phyloP scores from a whole-genome alignment of 2,797 vertebrate genomes.

The Echeneis naucrates region DNA sequence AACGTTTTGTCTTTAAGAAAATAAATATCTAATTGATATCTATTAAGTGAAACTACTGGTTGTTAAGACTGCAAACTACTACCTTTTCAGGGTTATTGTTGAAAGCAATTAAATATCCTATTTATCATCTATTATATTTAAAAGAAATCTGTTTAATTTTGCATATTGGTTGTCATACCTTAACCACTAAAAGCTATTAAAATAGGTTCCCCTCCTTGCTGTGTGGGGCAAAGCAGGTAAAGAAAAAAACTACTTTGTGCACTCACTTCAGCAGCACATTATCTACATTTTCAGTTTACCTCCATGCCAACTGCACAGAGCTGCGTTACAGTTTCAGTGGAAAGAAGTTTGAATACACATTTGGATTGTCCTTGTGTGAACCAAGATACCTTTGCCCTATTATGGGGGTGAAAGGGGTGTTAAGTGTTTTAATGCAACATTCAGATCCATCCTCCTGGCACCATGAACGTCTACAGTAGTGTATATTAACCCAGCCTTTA shows the following conservation, averaged over 20 bases:
- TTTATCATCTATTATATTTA: no score
- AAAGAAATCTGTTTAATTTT: no score
- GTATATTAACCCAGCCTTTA: slow-evolving; percentile 2
- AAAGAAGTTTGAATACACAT: neutral
- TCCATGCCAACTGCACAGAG: no score
- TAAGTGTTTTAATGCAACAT: slow-evolving; percentile 4
- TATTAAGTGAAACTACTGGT: slow-evolving; percentile 29
- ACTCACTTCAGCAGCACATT: no score
- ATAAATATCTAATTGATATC: slow-evolving; percentile 20
- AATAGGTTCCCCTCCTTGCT: no score
- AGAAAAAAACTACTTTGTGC: neutral
- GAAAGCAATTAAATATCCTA: slow-evolving; percentile 24
- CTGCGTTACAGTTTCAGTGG: no score
- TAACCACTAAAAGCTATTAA: no score
- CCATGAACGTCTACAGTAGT: neutral
- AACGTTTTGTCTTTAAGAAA: slow-evolving; percentile 3
- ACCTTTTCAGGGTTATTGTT: slow-evolving; percentile 22
- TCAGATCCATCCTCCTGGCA: slow-evolving; percentile 7
- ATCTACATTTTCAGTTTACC: no score
- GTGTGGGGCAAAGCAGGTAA: no score
- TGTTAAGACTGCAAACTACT: neutral
- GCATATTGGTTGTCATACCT: no score
- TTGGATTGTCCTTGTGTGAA: neutral
- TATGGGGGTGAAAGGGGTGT: slow-evolving; percentile 2
- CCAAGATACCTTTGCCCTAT: neutral